Base-by-base conservation (phyloP, 1,140 invertebrate species). In the Frieseomelitta varia region DNA sequence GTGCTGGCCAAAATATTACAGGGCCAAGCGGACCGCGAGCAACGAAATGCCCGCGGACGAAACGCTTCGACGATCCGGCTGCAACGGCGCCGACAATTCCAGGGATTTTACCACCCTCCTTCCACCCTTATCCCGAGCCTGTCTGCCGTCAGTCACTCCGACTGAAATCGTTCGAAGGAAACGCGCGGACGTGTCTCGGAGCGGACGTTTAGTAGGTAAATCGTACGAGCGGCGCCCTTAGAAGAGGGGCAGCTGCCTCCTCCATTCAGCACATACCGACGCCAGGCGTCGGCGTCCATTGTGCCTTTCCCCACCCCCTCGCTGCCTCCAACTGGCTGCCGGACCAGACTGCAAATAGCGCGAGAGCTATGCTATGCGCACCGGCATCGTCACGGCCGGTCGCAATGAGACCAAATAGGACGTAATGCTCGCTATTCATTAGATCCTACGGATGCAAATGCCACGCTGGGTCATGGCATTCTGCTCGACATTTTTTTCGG, bases 381-480 rank as follows among this genome's bases (percentile, higher is more conserved):
- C 69, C 39, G 67, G 82, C 85, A 87, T 81, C 90, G 86, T 87
- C 90, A 85, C 79, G 85, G 58, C 83, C 76, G 87, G 80, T 91
- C 89, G 88, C 90, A 93, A 92, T 84, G 91, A 93, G 91, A 93
- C 92, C 91, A 92, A 93, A 93, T 92, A 91, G 93, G 84, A 92
- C 89, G 90, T 89, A 91, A 92, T 92, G 91, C 90, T 81, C 86
- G 90, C 91, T 92, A 93, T 93, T 93, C 91, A 93, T 93, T 91
- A 92, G 90, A 93, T 93, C 89, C 90, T 86, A 90, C 88, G 90
- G 88, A 92, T 92, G 91, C 91, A 89, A 93, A 92, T 93, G 90
- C 91, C 91, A 92, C 88, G 87, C 81, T 89, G 88, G 92, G 91
- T 93, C 91, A 91, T 87, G 90, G 87, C 90, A 93, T 93, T 92